Evolutionary conservation across 2,797 vertebrate genomes (phyloP).

Genomic region (Falco concolor): DNA sequence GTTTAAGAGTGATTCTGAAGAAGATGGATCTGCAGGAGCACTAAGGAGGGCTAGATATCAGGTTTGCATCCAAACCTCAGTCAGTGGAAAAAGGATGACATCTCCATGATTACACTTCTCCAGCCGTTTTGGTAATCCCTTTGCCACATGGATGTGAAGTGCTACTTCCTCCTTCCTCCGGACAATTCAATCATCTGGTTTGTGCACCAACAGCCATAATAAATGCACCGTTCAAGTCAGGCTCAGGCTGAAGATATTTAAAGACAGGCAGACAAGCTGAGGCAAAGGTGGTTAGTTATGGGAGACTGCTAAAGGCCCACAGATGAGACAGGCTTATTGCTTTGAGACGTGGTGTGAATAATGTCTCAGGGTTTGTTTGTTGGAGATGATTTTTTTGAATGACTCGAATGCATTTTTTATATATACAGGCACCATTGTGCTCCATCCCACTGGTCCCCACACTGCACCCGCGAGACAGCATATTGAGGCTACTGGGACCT

Average conservation of each 20-base stretch:
- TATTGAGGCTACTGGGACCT: neutral
- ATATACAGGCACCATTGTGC: neutral
- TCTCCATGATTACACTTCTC: neutral
- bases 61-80: conserved; percentile 21
- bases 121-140: neutral
- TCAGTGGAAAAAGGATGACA: conserved; percentile 16
- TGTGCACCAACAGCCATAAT: neutral
- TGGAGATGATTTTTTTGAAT: neutral
- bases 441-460: neutral
- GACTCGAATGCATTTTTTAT: neutral
- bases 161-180: neutral
- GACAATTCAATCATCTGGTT: neutral
- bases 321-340: neutral
- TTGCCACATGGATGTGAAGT: conserved; percentile 33
- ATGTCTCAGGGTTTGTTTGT: neutral
- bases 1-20: neutral
- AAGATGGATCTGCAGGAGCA: neutral
- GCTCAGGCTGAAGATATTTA: neutral
- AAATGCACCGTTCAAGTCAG: neutral
- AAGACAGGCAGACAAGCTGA: neutral
- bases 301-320: neutral
- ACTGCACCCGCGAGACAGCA: neutral
- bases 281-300: neutral
- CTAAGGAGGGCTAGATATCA: neutral
- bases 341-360: neutral